Evolutionary conservation across 2,113 vertebrate species (phyloP).

Genomic region (Steatornis caripensis): DNA sequence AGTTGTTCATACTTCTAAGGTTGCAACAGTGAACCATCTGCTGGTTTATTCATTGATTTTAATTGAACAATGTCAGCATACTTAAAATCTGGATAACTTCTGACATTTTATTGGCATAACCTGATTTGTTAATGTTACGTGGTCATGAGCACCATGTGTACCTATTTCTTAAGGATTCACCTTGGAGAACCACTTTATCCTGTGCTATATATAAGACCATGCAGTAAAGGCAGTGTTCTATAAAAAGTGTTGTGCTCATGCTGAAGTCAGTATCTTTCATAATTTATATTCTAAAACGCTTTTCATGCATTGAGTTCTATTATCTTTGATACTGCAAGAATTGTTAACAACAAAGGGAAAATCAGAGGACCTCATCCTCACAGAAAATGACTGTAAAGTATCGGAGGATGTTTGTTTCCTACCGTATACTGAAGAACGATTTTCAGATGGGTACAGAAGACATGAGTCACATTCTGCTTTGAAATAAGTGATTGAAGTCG

Average conservation of each 20-base stretch:
- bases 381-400: not conserved
- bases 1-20: not conserved
- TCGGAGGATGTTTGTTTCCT: not conserved
- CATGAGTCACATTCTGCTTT: not conserved
- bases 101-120: not conserved
- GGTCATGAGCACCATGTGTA: not conserved
- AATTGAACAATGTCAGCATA: not conserved
- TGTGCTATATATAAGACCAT: not conserved
- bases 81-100: not conserved
- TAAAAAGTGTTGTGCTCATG: not conserved
- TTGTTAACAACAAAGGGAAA: not conserved
- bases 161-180: not conserved
- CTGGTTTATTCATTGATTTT: not conserved
- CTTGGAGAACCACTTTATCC: not conserved
- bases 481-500: not conserved
- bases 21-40: not conserved
- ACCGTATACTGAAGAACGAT: not conserved
- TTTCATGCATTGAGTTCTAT: not conserved
- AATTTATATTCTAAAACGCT: conserved; percentile 16
- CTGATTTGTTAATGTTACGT: not conserved
- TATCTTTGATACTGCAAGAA: not conserved
- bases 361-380: not conserved
- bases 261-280: conserved; percentile 1
- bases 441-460: not conserved
- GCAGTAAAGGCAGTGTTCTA: not conserved